Percentiles rank a stretch among this genome's conserved stretches.
Conservation (phyloP, 2,888 invertebrate genomes). For the Morpho helenor region DNA sequence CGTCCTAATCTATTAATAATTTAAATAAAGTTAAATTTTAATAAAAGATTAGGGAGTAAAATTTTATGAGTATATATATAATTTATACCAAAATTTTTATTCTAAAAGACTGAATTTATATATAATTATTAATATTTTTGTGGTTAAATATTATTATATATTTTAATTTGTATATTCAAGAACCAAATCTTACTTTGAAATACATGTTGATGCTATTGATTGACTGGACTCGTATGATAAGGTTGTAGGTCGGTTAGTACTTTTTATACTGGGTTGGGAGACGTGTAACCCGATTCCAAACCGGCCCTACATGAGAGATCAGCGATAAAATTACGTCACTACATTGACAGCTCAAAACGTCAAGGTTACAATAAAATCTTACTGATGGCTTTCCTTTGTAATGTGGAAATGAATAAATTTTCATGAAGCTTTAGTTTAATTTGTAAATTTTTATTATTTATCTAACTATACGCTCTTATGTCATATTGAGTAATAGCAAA, state of each 20-base stretch:
- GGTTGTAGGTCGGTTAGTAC: constrained; percentile 50
- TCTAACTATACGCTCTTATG: no score
- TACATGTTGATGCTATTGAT: constrained; percentile 64
- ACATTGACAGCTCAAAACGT: constrained; percentile 39
- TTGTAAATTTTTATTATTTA: not conserved
- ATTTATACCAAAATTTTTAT: no score
- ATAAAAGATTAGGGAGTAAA: no score
- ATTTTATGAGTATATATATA: no score
- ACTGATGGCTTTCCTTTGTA: constrained; percentile 31
- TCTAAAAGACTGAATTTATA: no score
- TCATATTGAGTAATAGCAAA: no score
- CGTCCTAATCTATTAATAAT: no score
- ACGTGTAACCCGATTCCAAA: constrained; percentile 60
- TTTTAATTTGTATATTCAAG: constrained; percentile 3
- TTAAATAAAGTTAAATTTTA: no score
- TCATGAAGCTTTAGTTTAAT: constrained; percentile 3
- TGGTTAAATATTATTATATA: not conserved
- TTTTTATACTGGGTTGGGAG: constrained; percentile 66
- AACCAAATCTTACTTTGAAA: constrained; percentile 56
- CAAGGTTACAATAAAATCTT: constrained; percentile 62
- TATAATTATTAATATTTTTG: not conserved
- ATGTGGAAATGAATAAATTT: constrained; percentile 4
- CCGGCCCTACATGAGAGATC: constrained; percentile 67
- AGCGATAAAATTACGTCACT: constrained; percentile 68
- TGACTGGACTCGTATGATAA: constrained; percentile 60